Base-by-base conservation (phyloP, 2,113 vertebrate species). In the Lasiurus cinereus region DNA sequence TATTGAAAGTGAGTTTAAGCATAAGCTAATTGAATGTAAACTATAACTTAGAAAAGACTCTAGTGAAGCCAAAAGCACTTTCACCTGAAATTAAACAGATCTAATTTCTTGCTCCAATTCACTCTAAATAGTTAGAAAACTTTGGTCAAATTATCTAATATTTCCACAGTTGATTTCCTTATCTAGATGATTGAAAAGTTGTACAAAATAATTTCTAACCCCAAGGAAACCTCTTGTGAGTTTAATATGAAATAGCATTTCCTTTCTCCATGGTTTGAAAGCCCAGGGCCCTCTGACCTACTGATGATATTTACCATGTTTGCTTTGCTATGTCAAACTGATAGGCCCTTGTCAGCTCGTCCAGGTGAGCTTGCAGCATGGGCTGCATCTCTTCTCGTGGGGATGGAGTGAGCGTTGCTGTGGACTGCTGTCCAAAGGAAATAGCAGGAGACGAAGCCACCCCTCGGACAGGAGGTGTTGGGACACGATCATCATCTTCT, bases 261-360 rank as follows among this genome's bases (percentile, higher is more conserved):
- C 39, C 22, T 66, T 29, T n/a, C 6, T 24, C 31, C n/a, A 9
- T n/a, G 43, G 11, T 31, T 33, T 11, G 79, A 73, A 87, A 70
- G 3, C 13, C 13, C 14, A 5, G 6, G 13, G 13, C 39, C 21
- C 21, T 43, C 56, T 66, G 22, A 33, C 2, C 78, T 89, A 27
- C 24, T 12, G 36, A 29, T 64, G 89, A 94, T 73, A 98, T 70
- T 98, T 98, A 99, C 99, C 99, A 99, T 97, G 99, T 97, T 97
- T 99, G 99, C 94, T 99, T 99, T 97, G 99, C 98, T 98, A 99
- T 99, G 97, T 99, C 99, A 97, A 99, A 98, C 97, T 99, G 99
- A 98, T 99, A 99, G n/a, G 99, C 99, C 91, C 99, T 98, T 29
- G 99, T 99, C 94, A 99, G 96, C 97, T 99, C 99, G 59, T 99